Conservation (phyloP, 2,113 vertebrate genomes). For the Mola mola region DNA sequence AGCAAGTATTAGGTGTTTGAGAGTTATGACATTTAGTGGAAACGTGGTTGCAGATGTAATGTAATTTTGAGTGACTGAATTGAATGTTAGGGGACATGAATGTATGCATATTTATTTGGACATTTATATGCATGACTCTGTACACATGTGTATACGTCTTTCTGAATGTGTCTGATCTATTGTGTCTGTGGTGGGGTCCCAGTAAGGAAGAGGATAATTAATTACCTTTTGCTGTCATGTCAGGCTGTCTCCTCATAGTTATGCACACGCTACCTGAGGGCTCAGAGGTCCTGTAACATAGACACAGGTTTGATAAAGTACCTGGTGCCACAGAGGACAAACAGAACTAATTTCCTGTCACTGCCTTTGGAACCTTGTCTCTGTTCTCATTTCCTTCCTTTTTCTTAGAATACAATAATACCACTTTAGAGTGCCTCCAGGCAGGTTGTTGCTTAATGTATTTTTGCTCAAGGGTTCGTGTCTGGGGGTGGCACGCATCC, state of each 20-base stretch:
- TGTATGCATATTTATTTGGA: slow-evolving; percentile 14
- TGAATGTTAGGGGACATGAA: not conserved
- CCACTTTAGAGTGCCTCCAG: slow-evolving; percentile 58
- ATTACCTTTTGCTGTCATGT: slow-evolving; percentile 53
- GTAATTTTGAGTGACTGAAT: not conserved
- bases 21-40: no score
- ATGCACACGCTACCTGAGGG: slow-evolving; percentile 37
- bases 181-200: slow-evolving; percentile 24
- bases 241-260: slow-evolving; percentile 48
- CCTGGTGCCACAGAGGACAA: slow-evolving; percentile 76
- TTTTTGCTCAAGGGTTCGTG: slow-evolving; percentile 38
- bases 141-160: slow-evolving; percentile 13
- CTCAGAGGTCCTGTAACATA: slow-evolving; percentile 58
- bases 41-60: no score
- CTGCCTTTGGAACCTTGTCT: slow-evolving; percentile 74
- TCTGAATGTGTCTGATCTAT: slow-evolving; percentile 26
- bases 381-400: slow-evolving; percentile 77
- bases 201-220: slow-evolving; percentile 53
- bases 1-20: no score
- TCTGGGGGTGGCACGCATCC: slow-evolving; percentile 23
- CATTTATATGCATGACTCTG: slow-evolving; percentile 21
- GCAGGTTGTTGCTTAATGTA: slow-evolving; percentile 53
- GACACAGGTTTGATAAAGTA: slow-evolving; percentile 78
- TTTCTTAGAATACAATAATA: slow-evolving; percentile 69
- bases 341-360: slow-evolving; percentile 80